phyloP scores from a whole-genome alignment of 2,797 vertebrate species.

The Decapterus maruadsi region DNA sequence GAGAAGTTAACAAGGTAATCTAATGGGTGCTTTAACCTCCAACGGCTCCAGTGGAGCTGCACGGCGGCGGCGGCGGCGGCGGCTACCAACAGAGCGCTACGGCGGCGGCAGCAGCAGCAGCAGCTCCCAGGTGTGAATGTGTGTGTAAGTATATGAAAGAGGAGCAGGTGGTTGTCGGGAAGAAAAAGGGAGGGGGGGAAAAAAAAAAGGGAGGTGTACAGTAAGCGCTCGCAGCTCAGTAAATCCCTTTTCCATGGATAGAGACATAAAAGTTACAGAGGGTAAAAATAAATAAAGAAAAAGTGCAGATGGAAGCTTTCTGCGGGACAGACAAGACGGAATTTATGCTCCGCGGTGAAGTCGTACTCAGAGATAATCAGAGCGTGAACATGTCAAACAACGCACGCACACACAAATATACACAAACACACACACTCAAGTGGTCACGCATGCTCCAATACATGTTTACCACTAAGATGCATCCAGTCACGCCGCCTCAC shows the following conservation, averaged over 20 bases:
- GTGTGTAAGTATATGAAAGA: constrained; percentile 28
- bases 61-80: not conserved
- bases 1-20: constrained; percentile 12
- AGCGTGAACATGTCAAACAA: constrained; percentile 22
- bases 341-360: constrained; percentile 30
- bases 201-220: not conserved
- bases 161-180: not conserved
- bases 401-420: not conserved
- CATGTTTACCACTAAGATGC: constrained; percentile 48
- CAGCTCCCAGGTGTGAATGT: constrained; percentile 45
- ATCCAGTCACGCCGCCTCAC: constrained; percentile 25
- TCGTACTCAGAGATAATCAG: constrained; percentile 27
- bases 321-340: constrained; percentile 25
- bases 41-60: constrained; percentile 29
- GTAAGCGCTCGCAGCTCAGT: not conserved
- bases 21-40: constrained; percentile 24
- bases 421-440: constrained; percentile 23
- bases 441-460: constrained; percentile 49
- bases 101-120: not conserved
- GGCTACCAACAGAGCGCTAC: constrained; percentile 11
- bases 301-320: constrained; percentile 27
- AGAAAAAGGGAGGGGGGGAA: no score
- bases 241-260: constrained; percentile 60
- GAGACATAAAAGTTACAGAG: constrained; percentile 55
- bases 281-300: not conserved